Evolutionary conservation across 37 sponge, comb jelly and placozoan species (phyloP).

Genomic region (Oscarella lobularis): DNA sequence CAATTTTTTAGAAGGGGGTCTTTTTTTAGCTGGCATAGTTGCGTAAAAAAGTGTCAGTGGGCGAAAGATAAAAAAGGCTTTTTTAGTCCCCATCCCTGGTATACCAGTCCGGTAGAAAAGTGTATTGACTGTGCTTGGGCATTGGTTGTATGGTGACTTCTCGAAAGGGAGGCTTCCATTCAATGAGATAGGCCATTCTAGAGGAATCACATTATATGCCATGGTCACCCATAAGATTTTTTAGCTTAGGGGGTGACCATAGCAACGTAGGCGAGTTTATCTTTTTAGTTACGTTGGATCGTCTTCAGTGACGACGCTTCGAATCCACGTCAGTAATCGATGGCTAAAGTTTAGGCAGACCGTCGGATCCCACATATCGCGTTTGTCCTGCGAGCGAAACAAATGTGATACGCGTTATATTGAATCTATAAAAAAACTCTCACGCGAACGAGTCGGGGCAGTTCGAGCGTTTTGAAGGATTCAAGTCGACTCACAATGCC

Average conservation of each 20-base stretch:
- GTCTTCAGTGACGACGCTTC: conserved; percentile 35
- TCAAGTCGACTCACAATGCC: conserved; percentile 47
- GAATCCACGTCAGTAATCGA: conserved; percentile 62
- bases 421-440: too few species aligned
- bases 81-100: not conserved
- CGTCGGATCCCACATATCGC: conserved; percentile 55
- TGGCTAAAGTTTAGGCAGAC: conserved; percentile 73
- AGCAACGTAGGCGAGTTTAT: too few species aligned
- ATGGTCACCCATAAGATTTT: not conserved
- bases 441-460: conserved; percentile 21
- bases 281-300: too few species aligned
- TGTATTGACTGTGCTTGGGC: not conserved
- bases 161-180: conserved; percentile 48
- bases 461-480: conserved; percentile 52
- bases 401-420: too few species aligned
- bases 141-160: conserved; percentile 15
- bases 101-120: not conserved
- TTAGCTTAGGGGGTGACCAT: too few species aligned
- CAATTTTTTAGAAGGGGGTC: not conserved
- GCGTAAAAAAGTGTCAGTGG: too few species aligned
- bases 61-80: too few species aligned
- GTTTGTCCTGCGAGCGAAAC: conserved; percentile 12
- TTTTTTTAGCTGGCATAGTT: too few species aligned
- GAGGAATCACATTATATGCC: not conserved
- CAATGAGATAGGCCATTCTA: conserved; percentile 49